These are phyloP conservation scores for Epizoanthus illoricatus DNA, from an alignment of 92 coral and sea anemone genomes.

Conservation along the genomic window DNA sequence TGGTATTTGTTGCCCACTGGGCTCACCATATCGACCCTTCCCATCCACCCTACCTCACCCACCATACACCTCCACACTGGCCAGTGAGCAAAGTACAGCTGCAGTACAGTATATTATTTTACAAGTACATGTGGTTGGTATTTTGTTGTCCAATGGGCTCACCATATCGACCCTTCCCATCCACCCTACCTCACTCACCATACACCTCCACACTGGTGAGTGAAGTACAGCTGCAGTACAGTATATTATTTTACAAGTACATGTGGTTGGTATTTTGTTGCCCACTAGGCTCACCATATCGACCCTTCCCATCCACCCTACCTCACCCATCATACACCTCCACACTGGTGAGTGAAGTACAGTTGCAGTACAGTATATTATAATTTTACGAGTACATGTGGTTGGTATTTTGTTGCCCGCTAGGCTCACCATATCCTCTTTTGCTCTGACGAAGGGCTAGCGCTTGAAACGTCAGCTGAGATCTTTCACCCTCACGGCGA, in stretches of 20 bases:
- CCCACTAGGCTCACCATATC: constrained; percentile 73
- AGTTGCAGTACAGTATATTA: background rate
- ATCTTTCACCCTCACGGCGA: no score
- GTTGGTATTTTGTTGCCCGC: constrained; percentile 55
- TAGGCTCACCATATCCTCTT: constrained; percentile 82
- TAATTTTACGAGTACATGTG: no score
- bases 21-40: constrained; percentile 67
- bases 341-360: constrained; percentile 69
- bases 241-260: no score
- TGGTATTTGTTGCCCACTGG: constrained; percentile 63
- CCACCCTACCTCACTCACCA: constrained; percentile 59
- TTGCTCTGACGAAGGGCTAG: no score
- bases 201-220: constrained; percentile 88
- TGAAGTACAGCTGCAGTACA: background rate
- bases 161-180: constrained; percentile 64
- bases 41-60: constrained; percentile 59
- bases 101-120: no score
- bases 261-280: constrained; percentile 44
- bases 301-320: constrained; percentile 51
- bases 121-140: background rate
- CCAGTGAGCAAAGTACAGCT: constrained; percentile 56
- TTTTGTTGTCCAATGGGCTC: constrained; percentile 71
- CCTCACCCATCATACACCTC: constrained; percentile 78
- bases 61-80: constrained; percentile 81
- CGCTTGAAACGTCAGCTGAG: no score